Evolutionary conservation across 2,113 vertebrate species (phyloP), one percentile per base, ranked within the genome.

Genomic region (Coryphaenoides rupestris): DNA sequence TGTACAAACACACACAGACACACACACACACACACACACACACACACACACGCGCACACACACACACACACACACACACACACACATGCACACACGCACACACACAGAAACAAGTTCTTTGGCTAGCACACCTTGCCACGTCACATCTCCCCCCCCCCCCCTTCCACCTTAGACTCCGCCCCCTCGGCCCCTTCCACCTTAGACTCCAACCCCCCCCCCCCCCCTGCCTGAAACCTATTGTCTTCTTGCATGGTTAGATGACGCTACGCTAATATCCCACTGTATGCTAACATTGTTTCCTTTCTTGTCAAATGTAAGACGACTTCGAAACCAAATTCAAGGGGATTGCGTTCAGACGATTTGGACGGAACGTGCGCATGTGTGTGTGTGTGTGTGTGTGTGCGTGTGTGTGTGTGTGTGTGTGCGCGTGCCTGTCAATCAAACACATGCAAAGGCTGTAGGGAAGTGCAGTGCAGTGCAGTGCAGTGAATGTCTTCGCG

Each of bases 201-300:
- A n/a, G n/a, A n/a, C 90, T 86, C 40, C 40, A 45, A 13, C 40
- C 40, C 40, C 40, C 40, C 40, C 15, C 15, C 9, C 84, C 83
- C 89, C 88, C 83, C 88, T 85, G 89, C 92, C 88, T 95, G 90
- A 92, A 84, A 86, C 91, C 33, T 12, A 12, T 40, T 95, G 91
- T 93, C 93, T 86, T 89, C 90, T 88, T 94, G 93, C 94, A 95
- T 95, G 92, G 89, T 83, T 87, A 82, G 82, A 85, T 74, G 88
- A 89, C 90, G 82, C 78, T 66, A 80, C 73, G 84, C 80, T 81
- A 84, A 81, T n/a, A n/a, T 72, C 81, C 77, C 77, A 84, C 78
- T 84, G 81, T 86, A 85, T 88, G 87, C 81, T 89, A 76, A 79
- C 80, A 12, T 84, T 58, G 72, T 40, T 33, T 40, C 13, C 9